Evolutionary conservation across 2,888 invertebrate genomes (phyloP).

Genomic region (Caenorhabditis sp.): DNA sequence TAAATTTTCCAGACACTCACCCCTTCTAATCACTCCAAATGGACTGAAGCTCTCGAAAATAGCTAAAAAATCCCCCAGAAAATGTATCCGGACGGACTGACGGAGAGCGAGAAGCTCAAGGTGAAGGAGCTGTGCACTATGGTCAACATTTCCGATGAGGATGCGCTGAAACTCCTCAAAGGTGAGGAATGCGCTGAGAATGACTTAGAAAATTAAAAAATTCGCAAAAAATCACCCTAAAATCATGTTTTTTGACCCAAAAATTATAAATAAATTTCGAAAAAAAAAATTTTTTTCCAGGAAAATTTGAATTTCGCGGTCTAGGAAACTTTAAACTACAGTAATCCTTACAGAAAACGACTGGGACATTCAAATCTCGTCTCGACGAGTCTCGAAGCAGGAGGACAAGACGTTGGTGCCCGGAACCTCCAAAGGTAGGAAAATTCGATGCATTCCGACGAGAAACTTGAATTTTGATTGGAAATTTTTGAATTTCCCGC

Average conservation of each 20-base stretch:
- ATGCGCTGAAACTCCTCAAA: conserved; percentile 54
- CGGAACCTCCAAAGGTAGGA: conserved; percentile 64
- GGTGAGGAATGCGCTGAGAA: conserved; percentile 4
- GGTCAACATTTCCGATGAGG: conserved; percentile 64
- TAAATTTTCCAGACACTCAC: conserved; percentile 30
- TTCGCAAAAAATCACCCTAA: not conserved
- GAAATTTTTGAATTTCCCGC: too few relatives aligned
- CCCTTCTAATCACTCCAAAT: conserved; percentile 50
- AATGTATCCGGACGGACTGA: conserved; percentile 63
- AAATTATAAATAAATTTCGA: not conserved
- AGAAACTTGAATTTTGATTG: not conserved
- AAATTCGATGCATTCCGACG: not conserved
- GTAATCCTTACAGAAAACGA: conserved; percentile 67
- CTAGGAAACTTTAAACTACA: not conserved
- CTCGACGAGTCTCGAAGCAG: conserved; percentile 58
- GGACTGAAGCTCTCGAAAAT: not conserved
- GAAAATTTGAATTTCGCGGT: not conserved
- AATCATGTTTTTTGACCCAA: not conserved
- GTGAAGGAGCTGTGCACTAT: conserved; percentile 62
- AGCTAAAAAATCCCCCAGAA: not conserved
- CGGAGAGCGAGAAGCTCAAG: conserved; percentile 60
- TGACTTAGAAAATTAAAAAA: not conserved
- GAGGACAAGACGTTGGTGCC: conserved; percentile 61
- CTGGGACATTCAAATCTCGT: conserved; percentile 67
- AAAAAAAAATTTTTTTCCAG: not conserved